These are phyloP conservation scores for Isurus oxyrinchus DNA, from an alignment of 2,113 vertebrate species.

Conservation along the genomic window DNA sequence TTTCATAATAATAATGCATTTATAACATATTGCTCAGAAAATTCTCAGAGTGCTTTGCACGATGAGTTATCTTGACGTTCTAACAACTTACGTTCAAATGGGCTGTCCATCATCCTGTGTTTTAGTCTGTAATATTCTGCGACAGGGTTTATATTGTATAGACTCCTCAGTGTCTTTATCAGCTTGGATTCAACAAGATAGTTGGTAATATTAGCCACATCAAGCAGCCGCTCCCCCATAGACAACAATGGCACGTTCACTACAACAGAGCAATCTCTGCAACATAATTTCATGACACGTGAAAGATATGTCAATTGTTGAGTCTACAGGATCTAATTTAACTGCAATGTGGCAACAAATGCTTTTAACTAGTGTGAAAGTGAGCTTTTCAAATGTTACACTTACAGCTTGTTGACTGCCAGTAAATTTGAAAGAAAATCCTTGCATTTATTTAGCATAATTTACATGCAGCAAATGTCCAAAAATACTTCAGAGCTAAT, in stretches of 20 bases:
- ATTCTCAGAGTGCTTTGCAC: neutral
- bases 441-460: neutral
- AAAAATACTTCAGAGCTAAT: neutral
- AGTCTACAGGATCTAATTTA: neutral
- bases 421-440: neutral
- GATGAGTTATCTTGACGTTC: neutral
- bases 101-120: constrained; percentile 65
- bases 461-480: neutral
- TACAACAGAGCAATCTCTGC: constrained; percentile 57
- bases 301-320: neutral
- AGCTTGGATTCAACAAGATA: constrained; percentile 69
- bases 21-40: neutral
- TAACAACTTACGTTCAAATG: constrained; percentile 58
- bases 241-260: constrained; percentile 56
- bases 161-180: constrained; percentile 54
- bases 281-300: constrained; percentile 36
- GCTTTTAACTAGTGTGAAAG: neutral
- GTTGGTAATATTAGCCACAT: constrained; percentile 53
- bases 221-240: constrained; percentile 43
- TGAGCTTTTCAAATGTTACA: neutral
- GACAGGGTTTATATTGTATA: constrained; percentile 51
- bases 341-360: neutral
- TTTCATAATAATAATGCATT: neutral
- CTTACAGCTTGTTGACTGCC: neutral
- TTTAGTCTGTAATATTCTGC: constrained; percentile 65